Conservation (phyloP, 2,888 invertebrate species). For the Xestia ashworthii region DNA sequence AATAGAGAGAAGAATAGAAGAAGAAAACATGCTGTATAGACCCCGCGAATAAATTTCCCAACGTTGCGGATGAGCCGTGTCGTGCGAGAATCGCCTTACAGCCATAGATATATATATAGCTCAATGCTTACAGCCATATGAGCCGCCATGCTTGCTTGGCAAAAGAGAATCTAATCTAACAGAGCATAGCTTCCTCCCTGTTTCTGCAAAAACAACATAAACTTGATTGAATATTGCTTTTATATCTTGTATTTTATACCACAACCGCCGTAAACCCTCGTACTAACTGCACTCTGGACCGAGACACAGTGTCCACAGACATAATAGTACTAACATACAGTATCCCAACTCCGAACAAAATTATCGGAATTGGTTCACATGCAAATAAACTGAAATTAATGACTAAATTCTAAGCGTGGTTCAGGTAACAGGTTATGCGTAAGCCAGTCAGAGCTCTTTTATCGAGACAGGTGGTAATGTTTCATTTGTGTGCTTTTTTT, state of each 20-base stretch:
- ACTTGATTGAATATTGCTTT: slow-evolving; percentile 40
- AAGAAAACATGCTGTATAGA: background rate
- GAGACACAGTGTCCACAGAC: background rate
- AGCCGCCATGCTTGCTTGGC: background rate
- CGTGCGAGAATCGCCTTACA: background rate
- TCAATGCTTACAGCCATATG: background rate
- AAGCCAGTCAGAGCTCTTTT: background rate
- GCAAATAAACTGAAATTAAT: too few relatives aligned
- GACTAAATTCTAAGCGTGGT: too few relatives aligned
- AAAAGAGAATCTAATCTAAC: slow-evolving; percentile 17
- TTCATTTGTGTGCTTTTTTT: background rate
- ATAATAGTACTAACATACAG: background rate
- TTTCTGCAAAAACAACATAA: slow-evolving; percentile 32
- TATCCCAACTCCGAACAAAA: background rate
- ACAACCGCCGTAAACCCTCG: slow-evolving; percentile 26
- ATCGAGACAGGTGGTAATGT: background rate
- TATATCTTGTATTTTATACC: slow-evolving; percentile 40
- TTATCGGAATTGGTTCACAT: background rate
- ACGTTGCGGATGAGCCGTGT: background rate
- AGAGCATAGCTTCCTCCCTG: background rate
- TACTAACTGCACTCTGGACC: slow-evolving; percentile 34
- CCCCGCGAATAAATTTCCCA: background rate
- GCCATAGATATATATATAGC: too few relatives aligned
- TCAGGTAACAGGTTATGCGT: background rate
- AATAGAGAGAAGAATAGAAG: background rate